phyloP scores from a whole-genome alignment of 92 coral and sea anemone genomes.

The Heteractis magnifica region DNA sequence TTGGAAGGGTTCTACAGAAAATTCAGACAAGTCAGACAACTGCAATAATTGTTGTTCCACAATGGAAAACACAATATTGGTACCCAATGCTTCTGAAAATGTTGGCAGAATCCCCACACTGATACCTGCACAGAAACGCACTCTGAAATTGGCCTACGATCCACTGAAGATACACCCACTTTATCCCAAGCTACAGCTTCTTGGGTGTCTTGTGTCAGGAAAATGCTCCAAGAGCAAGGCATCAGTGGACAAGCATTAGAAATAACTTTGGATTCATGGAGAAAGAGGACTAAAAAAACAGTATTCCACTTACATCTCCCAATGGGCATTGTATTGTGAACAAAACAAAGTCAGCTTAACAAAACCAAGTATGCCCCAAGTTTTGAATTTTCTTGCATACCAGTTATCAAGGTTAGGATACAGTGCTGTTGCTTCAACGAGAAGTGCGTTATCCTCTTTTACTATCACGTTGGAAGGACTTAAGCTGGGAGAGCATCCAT shows the following conservation, averaged over 20 bases:
- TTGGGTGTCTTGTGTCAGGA: slow-evolving; percentile 30
- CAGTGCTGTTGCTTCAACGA: slow-evolving; percentile 25
- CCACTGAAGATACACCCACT: slow-evolving; percentile 3
- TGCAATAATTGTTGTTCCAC: slow-evolving; percentile 36
- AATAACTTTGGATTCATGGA: slow-evolving; percentile 25
- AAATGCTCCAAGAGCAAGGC: slow-evolving; percentile 30
- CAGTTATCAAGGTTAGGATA: slow-evolving; percentile 22
- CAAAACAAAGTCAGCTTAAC: not conserved
- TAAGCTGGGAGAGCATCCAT: not conserved
- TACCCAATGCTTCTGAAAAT: slow-evolving; percentile 31
- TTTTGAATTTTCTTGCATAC: slow-evolving; percentile 12
- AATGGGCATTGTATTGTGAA: slow-evolving; percentile 3
- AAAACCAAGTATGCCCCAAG: not conserved
- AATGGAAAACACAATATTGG: slow-evolving; percentile 49
- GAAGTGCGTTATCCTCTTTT: slow-evolving; percentile 21
- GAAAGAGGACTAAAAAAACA: slow-evolving; percentile 25
- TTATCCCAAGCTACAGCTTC: not conserved
- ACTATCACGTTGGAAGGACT: slow-evolving; percentile 9
- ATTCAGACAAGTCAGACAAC: slow-evolving; percentile 40
- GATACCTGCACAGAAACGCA: not conserved
- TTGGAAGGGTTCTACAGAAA: slow-evolving; percentile 45
- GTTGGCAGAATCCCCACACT: slow-evolving; percentile 18
- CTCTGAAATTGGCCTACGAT: not conserved
- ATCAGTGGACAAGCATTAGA: not conserved
- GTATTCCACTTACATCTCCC: not conserved